These are phyloP conservation scores for Myotis daubentonii DNA, from an alignment of 2,797 vertebrate species.

Conservation along the genomic window DNA sequence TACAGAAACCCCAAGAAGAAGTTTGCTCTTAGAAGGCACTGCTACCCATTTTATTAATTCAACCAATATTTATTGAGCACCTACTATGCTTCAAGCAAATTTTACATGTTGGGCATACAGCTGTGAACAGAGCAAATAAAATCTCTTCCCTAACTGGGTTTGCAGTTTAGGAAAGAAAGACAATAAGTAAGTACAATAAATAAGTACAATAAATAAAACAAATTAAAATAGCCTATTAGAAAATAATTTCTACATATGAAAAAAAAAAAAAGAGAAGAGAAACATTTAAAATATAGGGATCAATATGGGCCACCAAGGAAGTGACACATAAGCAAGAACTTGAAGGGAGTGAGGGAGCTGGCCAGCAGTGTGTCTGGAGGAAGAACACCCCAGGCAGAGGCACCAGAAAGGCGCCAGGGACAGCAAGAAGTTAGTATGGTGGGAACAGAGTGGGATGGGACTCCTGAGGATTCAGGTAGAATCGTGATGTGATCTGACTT, in stretches of 20 bases:
- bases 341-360: not conserved
- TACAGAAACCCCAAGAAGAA: not conserved
- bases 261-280: not conserved
- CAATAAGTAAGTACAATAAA: not conserved
- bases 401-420: not conserved
- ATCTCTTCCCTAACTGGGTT: not conserved
- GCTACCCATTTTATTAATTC: not conserved
- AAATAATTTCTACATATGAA: not conserved
- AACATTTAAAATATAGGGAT: not conserved
- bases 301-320: not conserved
- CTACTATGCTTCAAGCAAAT: not conserved
- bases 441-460: not conserved
- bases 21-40: not conserved
- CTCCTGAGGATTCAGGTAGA: not conserved
- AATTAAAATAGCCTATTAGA: not conserved
- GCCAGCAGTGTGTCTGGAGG: not conserved
- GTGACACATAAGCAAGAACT: not conserved
- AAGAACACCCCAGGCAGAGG: no score
- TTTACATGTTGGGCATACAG: not conserved
- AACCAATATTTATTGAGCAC: constrained; percentile 58
- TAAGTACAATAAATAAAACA: not conserved
- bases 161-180: not conserved
- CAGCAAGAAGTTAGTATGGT: not conserved
- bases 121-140: not conserved
- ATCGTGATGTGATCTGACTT: not conserved